phyloP scores from a whole-genome alignment of 2,113 vertebrate genomes.

The Brachyhypopomus gauderio region DNA sequence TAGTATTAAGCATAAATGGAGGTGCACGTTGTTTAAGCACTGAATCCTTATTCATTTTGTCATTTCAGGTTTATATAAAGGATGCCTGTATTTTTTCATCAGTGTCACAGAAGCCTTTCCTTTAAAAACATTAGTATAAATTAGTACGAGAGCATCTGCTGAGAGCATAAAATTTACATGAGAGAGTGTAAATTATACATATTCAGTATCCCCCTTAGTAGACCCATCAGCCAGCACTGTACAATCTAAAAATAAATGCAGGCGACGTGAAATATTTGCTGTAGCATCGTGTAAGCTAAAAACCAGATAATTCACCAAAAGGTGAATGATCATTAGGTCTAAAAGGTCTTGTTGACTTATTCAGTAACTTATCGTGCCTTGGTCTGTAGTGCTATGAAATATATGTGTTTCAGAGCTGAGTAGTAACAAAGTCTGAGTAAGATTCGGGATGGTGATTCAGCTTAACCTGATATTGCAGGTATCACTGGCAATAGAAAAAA shows the following conservation, averaged over 20 bases:
- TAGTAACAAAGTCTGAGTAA: conserved; percentile 24
- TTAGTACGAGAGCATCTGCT: background rate
- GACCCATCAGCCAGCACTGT: conserved; percentile 1
- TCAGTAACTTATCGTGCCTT: conserved; percentile 7
- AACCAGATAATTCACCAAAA: background rate
- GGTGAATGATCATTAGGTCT: background rate
- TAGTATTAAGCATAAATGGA: no score
- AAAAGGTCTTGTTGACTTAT: background rate
- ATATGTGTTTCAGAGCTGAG: conserved; percentile 19
- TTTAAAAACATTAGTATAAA: background rate
- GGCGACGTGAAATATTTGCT: conserved; percentile 27
- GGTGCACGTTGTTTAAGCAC: no score
- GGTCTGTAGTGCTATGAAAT: background rate
- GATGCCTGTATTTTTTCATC: background rate
- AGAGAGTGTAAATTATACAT: conserved; percentile 1
- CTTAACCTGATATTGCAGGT: background rate
- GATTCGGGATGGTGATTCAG: background rate
- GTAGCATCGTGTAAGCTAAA: background rate
- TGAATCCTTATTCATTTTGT: background rate
- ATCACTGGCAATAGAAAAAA: background rate
- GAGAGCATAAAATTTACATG: no score
- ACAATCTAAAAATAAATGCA: conserved; percentile 8
- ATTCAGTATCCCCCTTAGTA: conserved; percentile 10
- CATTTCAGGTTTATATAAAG: background rate
- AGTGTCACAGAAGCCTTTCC: background rate